A percentile compares a stretch with the other conserved stretches of the same genome.
Conservation (phyloP, 2,113 vertebrate genomes). For the Ictalurus furcatus region DNA sequence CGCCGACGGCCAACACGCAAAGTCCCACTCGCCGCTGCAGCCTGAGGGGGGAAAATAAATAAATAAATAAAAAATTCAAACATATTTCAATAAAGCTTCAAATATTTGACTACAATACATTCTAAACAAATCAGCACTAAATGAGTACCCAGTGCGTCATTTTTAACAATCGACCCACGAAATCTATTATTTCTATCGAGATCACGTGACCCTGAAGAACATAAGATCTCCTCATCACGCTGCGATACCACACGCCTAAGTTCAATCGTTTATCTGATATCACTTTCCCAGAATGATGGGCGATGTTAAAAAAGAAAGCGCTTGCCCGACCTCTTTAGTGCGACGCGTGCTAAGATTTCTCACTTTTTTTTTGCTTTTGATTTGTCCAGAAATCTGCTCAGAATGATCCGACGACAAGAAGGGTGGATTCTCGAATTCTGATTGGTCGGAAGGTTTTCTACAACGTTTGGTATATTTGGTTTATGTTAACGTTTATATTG, state of each 20-base stretch:
- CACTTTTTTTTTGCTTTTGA: neutral
- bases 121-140: neutral
- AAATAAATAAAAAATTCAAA: neutral
- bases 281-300: neutral
- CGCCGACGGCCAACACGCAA: conserved; percentile 88
- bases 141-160: neutral
- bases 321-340: too few relatives aligned
- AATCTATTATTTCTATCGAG: neutral
- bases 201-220: too few relatives aligned
- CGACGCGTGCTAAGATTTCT: too few relatives aligned
- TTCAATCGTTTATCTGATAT: too few relatives aligned
- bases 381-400: neutral
- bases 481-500: neutral
- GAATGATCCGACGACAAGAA: neutral
- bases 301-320: neutral
- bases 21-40: conserved; percentile 84
- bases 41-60: conserved; percentile 65
- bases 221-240: too few relatives aligned
- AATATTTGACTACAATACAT: too few relatives aligned
- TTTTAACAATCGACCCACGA: neutral
- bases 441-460: neutral
- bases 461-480: neutral
- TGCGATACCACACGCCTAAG: too few relatives aligned
- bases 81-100: neutral
- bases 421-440: neutral